Evolutionary conservation across 2,888 invertebrate genomes (phyloP).

Genomic region (Sinelater perroti): DNA sequence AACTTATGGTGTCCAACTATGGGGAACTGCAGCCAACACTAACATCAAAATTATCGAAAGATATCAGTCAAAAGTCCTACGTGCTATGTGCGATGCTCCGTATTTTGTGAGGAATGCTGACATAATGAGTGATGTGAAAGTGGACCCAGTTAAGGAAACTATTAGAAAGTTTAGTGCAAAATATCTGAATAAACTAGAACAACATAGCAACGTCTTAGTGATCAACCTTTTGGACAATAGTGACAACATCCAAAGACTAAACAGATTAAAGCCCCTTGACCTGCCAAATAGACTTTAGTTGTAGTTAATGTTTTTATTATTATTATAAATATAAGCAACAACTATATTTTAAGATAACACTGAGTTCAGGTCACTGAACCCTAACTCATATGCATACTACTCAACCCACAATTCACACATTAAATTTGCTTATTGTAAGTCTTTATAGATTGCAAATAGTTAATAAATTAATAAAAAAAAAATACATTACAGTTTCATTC

Average conservation of each 20-base stretch:
- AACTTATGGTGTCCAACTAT: conserved; percentile 13
- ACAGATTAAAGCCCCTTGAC: conserved; percentile 9
- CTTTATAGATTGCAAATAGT: too few relatives aligned
- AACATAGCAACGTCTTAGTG: conserved; percentile 13
- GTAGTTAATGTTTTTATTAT: too few relatives aligned
- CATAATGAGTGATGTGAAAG: conserved; percentile 17
- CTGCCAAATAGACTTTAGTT: not conserved
- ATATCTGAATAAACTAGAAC: conserved; percentile 18
- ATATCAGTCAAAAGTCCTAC: conserved; percentile 14
- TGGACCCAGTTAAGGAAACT: conserved; percentile 15
- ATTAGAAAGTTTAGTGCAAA: conserved; percentile 17
- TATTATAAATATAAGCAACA: too few relatives aligned
- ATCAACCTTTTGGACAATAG: conserved; percentile 20
- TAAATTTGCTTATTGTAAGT: too few relatives aligned
- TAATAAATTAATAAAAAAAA: too few relatives aligned
- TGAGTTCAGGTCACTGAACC: too few relatives aligned
- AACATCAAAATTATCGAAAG: conserved; percentile 16
- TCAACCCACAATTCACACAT: too few relatives aligned
- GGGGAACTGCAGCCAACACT: conserved; percentile 12
- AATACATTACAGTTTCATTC: too few relatives aligned
- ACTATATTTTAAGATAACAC: too few relatives aligned
- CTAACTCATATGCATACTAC: too few relatives aligned
- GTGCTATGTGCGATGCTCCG: conserved; percentile 15
- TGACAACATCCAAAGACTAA: conserved; percentile 9
- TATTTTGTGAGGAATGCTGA: conserved; percentile 20